Percentiles rank a stretch among this genome's conserved stretches.
phyloP scores from a whole-genome alignment of 2,888 invertebrate species.

The Trilocha varians region DNA sequence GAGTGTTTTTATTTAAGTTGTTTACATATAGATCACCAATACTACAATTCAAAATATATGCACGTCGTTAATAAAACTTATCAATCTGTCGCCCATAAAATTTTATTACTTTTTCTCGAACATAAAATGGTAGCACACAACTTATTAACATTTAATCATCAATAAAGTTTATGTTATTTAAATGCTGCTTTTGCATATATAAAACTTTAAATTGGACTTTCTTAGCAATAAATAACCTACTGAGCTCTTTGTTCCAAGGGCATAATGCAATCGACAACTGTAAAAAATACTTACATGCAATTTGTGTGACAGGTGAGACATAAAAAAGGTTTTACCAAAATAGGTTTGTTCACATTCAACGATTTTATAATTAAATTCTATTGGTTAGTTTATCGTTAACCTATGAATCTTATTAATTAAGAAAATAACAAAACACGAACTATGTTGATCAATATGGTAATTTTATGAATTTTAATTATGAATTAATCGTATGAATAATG shows the following conservation, averaged over 20 bases:
- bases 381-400: not conserved
- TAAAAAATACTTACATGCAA: conserved; percentile 31
- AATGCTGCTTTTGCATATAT: too few species aligned
- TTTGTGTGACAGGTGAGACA: conserved; percentile 37
- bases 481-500: not conserved
- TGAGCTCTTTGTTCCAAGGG: conserved; percentile 47
- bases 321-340: too few species aligned
- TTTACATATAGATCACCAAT: too few species aligned
- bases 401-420: not conserved
- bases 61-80: too few species aligned
- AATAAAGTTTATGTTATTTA: too few species aligned
- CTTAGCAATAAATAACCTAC: conserved; percentile 30
- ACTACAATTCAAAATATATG: too few species aligned
- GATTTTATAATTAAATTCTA: not conserved
- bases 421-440: not conserved
- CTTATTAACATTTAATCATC: too few species aligned
- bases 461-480: not conserved
- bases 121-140: too few species aligned
- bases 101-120: too few species aligned
- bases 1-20: too few species aligned
- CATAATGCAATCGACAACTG: conserved; percentile 30
- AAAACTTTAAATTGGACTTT: too few species aligned
- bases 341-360: not conserved
- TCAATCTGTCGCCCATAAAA: too few species aligned
- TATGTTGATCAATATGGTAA: not conserved